Base-by-base conservation (phyloP, 2,888 invertebrate species). In the Fragum sueziense region DNA sequence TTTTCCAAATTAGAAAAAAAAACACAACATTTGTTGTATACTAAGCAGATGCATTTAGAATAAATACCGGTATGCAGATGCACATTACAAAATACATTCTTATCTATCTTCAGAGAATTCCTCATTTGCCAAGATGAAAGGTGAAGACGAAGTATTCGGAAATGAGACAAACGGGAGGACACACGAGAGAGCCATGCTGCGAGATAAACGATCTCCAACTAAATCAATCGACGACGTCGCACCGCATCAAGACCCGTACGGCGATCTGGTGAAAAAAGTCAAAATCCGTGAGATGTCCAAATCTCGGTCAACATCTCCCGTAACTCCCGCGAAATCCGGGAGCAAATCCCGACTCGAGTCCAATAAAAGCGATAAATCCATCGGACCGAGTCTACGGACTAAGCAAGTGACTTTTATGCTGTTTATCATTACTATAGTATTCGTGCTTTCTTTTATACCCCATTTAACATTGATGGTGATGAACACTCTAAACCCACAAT, bases 391-490 rank as follows among this genome's bases (percentile, higher is more conserved):
- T 70, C 59, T 83, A n/a, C 77, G 86, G 4, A 86, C 86, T 0
- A 79, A 82, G 34, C 80, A 87, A 76, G 85, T 88, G 22, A 88
- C 89, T 0, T 67, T 82, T 7, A 88, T 89, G 80, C 69, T 86
- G 11, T 88, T 89, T 70, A 73, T 85, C 17, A 86, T 89, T 31
- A 87, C 89, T 0, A 31, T 88, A 3, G 87, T 86, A 9, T 89
- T 89, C n/a, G 78, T 89, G 14, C 11, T 88, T 9, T 87, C 87
- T 33, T 89, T 87, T 72, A 76, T 89, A 37, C 89, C 89, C 9
- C 85, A 86, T 47, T 72, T 89, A 29, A 69, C 77, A 1, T 70
- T 89, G 20, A 87, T 86, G 74, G 80, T 83, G 2, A 68, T 83
- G 6, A 79, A 79, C 37, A 76, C 84, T 9, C 9, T 86, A 33